Evolutionary conservation across 2,797 vertebrate genomes (phyloP).

Genomic region (Myotis planiceps): DNA sequence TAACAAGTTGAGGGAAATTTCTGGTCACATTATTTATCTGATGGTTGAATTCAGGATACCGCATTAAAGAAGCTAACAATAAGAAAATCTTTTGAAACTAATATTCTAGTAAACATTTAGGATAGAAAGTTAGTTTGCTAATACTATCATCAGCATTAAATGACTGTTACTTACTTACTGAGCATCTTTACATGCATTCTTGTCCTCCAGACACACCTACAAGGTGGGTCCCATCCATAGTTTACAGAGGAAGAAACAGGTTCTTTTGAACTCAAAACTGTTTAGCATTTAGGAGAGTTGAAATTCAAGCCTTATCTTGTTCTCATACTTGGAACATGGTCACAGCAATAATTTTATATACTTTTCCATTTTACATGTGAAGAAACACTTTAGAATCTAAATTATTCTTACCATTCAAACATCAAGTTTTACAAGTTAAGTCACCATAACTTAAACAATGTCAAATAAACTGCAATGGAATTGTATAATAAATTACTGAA

Average conservation of each 20-base stretch:
- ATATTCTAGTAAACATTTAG: not conserved
- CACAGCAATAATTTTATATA: not conserved
- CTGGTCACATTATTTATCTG: not conserved
- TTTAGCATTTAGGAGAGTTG: not conserved
- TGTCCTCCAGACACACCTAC: not conserved
- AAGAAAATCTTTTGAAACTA: constrained; percentile 33
- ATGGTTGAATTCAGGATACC: not conserved
- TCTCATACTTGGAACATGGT: not conserved
- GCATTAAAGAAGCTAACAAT: not conserved
- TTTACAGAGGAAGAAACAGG: not conserved
- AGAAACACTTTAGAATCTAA: not conserved
- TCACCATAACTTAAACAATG: not conserved
- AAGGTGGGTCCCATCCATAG: not conserved
- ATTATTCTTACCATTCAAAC: not conserved
- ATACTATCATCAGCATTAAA: not conserved
- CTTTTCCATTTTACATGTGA: not conserved
- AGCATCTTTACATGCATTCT: not conserved
- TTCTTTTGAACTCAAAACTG: not conserved
- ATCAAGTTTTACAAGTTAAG: not conserved
- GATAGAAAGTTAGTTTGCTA: not conserved
- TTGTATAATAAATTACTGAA: not conserved
- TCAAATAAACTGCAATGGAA: not conserved
- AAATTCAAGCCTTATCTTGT: not conserved
- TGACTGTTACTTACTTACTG: not conserved
- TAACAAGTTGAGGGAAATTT: not conserved